These are phyloP conservation scores for Lemur catta DNA, from an alignment of 2,797 vertebrate genomes.

Conservation along the genomic window DNA sequence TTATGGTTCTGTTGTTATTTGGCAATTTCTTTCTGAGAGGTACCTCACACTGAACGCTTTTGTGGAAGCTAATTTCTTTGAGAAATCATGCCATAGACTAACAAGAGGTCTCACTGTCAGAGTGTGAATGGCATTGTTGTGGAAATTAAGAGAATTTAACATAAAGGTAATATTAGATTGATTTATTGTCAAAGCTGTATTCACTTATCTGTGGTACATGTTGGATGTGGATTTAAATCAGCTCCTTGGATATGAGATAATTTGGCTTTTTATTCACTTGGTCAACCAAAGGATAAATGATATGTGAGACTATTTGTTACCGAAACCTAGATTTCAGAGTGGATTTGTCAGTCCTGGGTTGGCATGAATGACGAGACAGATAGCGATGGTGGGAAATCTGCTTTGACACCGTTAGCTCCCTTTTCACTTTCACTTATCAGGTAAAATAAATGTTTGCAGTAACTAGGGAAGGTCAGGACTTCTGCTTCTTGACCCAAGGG, in stretches of 20 bases:
- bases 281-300: not conserved
- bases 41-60: not conserved
- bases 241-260: conserved; percentile 29
- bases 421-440: conserved; percentile 67
- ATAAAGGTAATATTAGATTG: not conserved
- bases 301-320: not conserved
- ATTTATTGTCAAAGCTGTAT: not conserved
- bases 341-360: not conserved
- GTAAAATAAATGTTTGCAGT: conserved; percentile 65
- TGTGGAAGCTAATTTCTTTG: not conserved
- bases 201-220: conserved; percentile 20
- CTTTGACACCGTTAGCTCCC: conserved; percentile 35
- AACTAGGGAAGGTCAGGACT: conserved; percentile 36
- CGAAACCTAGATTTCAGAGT: conserved; percentile 1
- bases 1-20: not conserved
- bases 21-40: not conserved
- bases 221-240: conserved; percentile 59
- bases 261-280: not conserved
- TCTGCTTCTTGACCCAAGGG: conserved; percentile 48
- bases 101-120: not conserved
- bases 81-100: not conserved
- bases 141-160: not conserved
- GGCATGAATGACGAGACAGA: conserved; percentile 24
- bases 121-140: not conserved
- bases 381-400: conserved; percentile 64